These are phyloP conservation scores for Psophia crepitans DNA, from an alignment of 2,113 vertebrate species.

Conservation along the genomic window DNA sequence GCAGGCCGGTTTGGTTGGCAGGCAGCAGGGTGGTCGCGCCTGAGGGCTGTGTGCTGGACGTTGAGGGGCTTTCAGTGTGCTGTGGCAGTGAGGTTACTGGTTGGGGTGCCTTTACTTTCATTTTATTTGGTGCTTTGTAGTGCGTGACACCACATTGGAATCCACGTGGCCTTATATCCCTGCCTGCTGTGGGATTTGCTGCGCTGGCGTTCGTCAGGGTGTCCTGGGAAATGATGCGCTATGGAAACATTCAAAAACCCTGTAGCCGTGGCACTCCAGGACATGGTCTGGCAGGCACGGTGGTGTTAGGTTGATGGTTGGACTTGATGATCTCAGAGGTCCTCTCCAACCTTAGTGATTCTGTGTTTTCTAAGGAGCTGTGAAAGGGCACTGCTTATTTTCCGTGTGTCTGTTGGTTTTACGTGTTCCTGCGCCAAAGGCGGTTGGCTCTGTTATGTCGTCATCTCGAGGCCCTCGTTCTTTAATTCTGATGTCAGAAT, in stretches of 20 bases:
- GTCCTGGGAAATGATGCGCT: background rate
- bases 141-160: background rate
- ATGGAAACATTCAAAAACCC: too few species aligned
- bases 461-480: background rate
- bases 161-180: background rate
- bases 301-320: too few species aligned
- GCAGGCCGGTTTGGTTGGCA: background rate
- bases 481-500: background rate
- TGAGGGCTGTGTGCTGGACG: background rate
- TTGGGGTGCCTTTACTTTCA: background rate
- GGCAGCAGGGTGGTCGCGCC: rapidly evolving
- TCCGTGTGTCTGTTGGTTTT: background rate
- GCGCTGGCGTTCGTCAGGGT: background rate
- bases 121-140: background rate
- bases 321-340: too few species aligned
- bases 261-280: too few species aligned
- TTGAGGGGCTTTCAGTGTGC: background rate
- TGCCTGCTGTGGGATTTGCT: background rate
- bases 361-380: background rate
- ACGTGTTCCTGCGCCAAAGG: background rate
- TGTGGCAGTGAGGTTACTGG: background rate
- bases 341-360: too few species aligned
- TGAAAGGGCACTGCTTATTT: background rate
- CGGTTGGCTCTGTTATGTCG: background rate
- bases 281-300: too few species aligned